Evolutionary conservation across 1,140 invertebrate species (phyloP).

Genomic region (Halyomorpha halys): DNA sequence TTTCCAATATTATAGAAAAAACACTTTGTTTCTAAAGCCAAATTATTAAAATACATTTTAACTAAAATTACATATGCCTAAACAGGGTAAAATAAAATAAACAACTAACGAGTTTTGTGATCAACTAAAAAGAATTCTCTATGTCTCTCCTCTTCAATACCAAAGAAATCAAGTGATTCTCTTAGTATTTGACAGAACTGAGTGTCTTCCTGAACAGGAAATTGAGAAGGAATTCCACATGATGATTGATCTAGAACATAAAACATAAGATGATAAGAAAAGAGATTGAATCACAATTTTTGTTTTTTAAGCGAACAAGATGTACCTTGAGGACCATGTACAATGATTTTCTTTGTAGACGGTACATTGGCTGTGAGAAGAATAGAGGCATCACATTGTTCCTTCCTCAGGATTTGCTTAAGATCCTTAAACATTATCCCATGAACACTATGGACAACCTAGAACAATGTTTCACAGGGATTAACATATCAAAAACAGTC

Average conservation of each 20-base stretch:
- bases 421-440: conserved; percentile 99
- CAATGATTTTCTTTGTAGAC: conserved; percentile 96
- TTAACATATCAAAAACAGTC: too few species aligned
- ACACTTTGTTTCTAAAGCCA: too few species aligned
- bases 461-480: conserved; percentile 26
- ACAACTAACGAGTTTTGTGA: conserved; percentile 86
- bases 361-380: conserved; percentile 97
- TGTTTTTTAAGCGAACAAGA: neutral
- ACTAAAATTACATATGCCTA: too few species aligned
- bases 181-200: conserved; percentile 92
- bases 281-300: neutral
- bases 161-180: conserved; percentile 95
- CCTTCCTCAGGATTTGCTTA: conserved; percentile 96
- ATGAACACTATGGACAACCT: conserved; percentile 92
- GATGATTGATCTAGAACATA: conserved; percentile 60
- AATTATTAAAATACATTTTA: too few species aligned
- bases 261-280: too few species aligned
- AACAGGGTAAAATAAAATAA: conserved; percentile 14
- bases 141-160: conserved; percentile 81
- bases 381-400: conserved; percentile 97
- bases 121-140: conserved; percentile 91
- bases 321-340: conserved; percentile 76
- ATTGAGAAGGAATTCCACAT: conserved; percentile 93
- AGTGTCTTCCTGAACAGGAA: conserved; percentile 97
- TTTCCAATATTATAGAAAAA: too few species aligned